These are phyloP conservation scores for Siniperca obscura DNA, from an alignment of 2,797 vertebrate genomes.

Conservation along the genomic window DNA sequence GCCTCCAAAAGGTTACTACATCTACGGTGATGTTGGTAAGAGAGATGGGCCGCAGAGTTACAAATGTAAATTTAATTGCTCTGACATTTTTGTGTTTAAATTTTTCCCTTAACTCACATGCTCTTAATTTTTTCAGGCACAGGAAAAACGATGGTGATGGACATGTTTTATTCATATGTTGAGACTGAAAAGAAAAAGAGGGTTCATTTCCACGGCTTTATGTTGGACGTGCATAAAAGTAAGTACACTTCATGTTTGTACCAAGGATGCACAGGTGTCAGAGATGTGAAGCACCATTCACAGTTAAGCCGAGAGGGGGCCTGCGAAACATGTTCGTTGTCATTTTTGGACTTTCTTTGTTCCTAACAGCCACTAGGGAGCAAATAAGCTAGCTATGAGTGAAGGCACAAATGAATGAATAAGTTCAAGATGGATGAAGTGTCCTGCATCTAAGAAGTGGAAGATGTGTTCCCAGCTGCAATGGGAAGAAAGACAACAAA, in stretches of 20 bases:
- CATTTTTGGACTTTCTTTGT: background rate
- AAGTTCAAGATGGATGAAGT: background rate
- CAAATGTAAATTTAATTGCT: background rate
- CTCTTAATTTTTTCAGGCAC: slow-evolving; percentile 86
- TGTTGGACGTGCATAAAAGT: slow-evolving; percentile 98
- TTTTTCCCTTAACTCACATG: background rate
- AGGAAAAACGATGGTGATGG: slow-evolving; percentile 99
- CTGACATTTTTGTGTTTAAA: background rate
- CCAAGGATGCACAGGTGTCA: background rate
- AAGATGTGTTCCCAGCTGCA: background rate
- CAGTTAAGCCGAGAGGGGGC: background rate
- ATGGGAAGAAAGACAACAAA: too few species aligned
- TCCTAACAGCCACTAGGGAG: slow-evolving; percentile 6
- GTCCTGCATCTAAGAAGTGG: background rate
- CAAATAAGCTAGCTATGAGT: background rate
- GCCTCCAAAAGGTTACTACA: slow-evolving; percentile 93
- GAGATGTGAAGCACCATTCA: background rate
- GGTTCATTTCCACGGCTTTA: slow-evolving; percentile 98
- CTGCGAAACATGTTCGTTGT: background rate
- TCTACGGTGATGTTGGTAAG: slow-evolving; percentile 97
- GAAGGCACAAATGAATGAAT: background rate
- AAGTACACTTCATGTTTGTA: slow-evolving; percentile 73
- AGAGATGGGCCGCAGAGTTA: background rate
- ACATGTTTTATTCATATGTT: slow-evolving; percentile 96
- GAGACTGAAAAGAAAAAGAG: slow-evolving; percentile 93